Percentiles rank a stretch among this genome's conserved stretches.
Evolutionary conservation across 2,888 invertebrate genomes (phyloP).

Genomic region (Lamellibrachia satsuma): DNA sequence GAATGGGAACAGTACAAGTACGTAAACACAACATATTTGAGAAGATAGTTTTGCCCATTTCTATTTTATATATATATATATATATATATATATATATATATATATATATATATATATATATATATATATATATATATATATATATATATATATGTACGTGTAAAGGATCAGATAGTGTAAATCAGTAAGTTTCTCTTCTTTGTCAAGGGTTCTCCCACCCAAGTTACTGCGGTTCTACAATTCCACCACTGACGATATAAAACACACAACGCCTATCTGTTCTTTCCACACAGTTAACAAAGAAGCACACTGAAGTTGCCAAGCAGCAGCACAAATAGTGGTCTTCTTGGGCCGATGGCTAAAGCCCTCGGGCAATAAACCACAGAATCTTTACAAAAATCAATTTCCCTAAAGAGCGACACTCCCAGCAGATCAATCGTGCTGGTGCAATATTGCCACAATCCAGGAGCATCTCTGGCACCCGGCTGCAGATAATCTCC

Average conservation of each 20-base stretch:
- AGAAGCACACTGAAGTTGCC: not conserved
- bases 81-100: no score
- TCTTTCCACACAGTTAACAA: not conserved
- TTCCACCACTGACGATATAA: not conserved
- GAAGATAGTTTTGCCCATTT: no score
- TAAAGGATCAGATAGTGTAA: not conserved
- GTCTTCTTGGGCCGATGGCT: not conserved
- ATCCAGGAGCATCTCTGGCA: not conserved
- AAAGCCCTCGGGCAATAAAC: not conserved
- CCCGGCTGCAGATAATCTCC: not conserved
- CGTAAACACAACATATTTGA: no score
- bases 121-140: no score
- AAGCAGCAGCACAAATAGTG: not conserved
- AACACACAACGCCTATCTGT: not conserved
- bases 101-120: no score
- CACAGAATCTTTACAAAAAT: not conserved
- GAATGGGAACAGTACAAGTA: no score
- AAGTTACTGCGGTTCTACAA: not conserved
- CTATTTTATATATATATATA: no score
- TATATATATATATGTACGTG: no score
- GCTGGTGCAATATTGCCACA: not conserved
- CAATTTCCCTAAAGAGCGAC: not conserved
- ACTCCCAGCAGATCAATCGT: slow-evolving; percentile 7
- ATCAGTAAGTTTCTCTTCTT: not conserved
- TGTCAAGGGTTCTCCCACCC: not conserved